phyloP scores from a whole-genome alignment of 2,888 invertebrate genomes.

The Erebia palarica region DNA sequence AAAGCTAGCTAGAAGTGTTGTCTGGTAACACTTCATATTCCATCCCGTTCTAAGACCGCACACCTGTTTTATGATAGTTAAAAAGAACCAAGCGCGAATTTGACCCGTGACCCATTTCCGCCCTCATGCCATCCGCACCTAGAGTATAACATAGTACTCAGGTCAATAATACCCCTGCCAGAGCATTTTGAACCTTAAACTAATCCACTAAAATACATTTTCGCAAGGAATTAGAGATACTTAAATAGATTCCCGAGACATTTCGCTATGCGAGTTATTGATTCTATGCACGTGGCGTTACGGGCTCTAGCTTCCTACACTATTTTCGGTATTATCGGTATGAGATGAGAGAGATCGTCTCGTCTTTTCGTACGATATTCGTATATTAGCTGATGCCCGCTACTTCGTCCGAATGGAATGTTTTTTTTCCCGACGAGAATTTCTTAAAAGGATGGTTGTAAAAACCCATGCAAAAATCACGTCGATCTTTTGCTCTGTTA shows the following conservation, averaged over 20 bases:
- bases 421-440: too few relatives aligned
- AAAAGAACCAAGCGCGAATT: conserved; percentile 62
- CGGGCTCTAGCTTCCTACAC: conserved; percentile 22
- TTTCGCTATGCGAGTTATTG: conserved; percentile 57
- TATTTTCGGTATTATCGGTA: conserved; percentile 10
- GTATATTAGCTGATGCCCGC: too few relatives aligned
- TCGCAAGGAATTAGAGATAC: conserved; percentile 40
- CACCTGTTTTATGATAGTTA: conserved; percentile 42
- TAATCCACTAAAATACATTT: conserved; percentile 30
- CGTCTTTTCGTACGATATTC: too few relatives aligned
- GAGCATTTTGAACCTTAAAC: conserved; percentile 44
- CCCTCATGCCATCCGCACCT: conserved; percentile 51
- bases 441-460: too few relatives aligned
- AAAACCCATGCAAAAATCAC: too few relatives aligned
- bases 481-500: too few relatives aligned
- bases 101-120: conserved; percentile 72
- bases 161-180: conserved; percentile 53
- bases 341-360: background rate
- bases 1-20: background rate
- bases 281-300: conserved; percentile 51
- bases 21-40: background rate
- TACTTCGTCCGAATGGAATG: too few relatives aligned
- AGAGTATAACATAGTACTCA: too few relatives aligned
- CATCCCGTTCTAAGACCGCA: background rate
- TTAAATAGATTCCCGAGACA: conserved; percentile 67